Base-by-base conservation (phyloP, 2,888 invertebrate species). In the Trypoxylon attenuatum region DNA sequence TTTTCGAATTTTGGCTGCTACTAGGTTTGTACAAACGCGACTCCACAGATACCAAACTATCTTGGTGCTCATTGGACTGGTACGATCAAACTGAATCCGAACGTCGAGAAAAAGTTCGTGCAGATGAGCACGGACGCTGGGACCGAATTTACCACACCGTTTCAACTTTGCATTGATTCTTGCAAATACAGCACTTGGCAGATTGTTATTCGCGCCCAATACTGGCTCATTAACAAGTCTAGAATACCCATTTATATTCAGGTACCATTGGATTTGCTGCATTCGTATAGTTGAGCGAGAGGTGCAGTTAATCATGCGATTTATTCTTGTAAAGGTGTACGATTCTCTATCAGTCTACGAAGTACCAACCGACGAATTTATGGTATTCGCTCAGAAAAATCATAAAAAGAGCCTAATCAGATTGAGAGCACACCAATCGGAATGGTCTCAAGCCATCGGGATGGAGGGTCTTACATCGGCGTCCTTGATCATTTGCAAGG, bases 161-260 rank as follows among this genome's bases (percentile, higher is more conserved):
- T 94, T 71, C 89, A 91, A 18, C 88, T 95, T 46, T 91, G 92
- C 80, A 90, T 94, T 22, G 91, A 91, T 71, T 89, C 92, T 16
- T 91, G 91, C 60, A 89, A 91, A 51, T 89, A 89, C 29, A 90
- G 90, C 50, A 90, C 90, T 75, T 91, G 92, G 87, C 90, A 92
- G 68, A 86, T 95, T 53, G 90, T 90, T 79, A 88, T 95, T 79
- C 93, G 94, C 84, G 92, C 94, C 1, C 94, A 94, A 13, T 96
- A 94, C 85, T 97, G 96, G 96, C 90, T 97, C 80, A 92, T 96
- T 70, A 97, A 97, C 88, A 95, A 95, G 87, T 94, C 95, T 2
- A 94, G 94, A 10, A 87, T 96, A 65, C 95, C 96, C 2, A 86
- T 97, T 70, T 93, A 93, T 84, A 89, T 95, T 71, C 92, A 94